phyloP scores from a whole-genome alignment of 2,888 invertebrate species.

The Brachypalpus laphriformis region DNA sequence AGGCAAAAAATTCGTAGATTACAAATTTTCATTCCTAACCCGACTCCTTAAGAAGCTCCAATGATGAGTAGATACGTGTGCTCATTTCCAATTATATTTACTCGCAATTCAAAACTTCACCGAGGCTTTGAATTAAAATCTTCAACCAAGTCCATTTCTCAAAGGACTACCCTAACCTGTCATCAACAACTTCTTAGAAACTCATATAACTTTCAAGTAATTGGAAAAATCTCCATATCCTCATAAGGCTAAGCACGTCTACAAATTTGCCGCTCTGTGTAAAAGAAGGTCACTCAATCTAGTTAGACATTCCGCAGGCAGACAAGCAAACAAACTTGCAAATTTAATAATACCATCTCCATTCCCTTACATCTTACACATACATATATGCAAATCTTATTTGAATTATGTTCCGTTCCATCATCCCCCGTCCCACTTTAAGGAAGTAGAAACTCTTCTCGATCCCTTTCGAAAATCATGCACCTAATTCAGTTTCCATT shows the following conservation, averaged over 20 bases:
- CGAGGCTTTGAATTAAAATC: neutral
- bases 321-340: conserved; percentile 56
- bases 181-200: neutral
- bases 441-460: conserved; percentile 17
- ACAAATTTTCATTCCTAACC: too few species aligned
- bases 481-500: conserved; percentile 70
- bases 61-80: too few species aligned
- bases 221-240: conserved; percentile 49
- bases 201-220: conserved; percentile 40
- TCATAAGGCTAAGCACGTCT: conserved; percentile 13
- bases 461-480: conserved; percentile 49
- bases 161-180: neutral
- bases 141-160: neutral
- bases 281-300: conserved; percentile 66
- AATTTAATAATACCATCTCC: conserved; percentile 62
- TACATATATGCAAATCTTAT: conserved; percentile 51
- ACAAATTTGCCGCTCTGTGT: neutral
- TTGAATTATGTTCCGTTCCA: conserved; percentile 19
- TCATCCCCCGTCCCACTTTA: neutral
- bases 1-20: too few species aligned
- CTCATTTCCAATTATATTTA: neutral
- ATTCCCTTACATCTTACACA: neutral
- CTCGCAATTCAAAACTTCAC: too few species aligned
- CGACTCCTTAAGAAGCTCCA: too few species aligned
- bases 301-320: conserved; percentile 59